Percentiles rank a stretch among this genome's conserved stretches.
Conservation (phyloP, 2,888 invertebrate species). For the Endomychus coccineus region DNA sequence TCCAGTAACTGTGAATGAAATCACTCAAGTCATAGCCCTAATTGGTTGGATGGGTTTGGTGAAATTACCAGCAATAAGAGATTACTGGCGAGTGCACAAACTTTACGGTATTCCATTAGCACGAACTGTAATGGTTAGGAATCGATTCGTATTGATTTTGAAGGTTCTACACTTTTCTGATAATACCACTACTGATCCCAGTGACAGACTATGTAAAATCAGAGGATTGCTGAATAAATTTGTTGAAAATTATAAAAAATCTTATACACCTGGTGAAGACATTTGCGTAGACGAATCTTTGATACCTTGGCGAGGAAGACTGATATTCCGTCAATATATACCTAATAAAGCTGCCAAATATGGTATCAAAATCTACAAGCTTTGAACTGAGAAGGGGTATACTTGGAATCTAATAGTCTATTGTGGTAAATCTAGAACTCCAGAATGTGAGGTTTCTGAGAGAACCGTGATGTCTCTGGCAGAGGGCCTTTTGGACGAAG, state of each 20-base stretch:
- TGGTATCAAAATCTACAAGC: conserved; percentile 16
- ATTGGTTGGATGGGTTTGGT: too few relatives aligned
- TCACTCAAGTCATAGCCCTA: too few relatives aligned
- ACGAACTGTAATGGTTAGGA: too few relatives aligned
- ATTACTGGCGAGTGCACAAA: too few relatives aligned
- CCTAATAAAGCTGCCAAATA: conserved; percentile 15
- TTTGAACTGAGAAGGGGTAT: conserved; percentile 12
- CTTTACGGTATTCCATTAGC: too few relatives aligned
- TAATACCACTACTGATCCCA: too few relatives aligned
- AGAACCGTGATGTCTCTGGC: conserved; percentile 13
- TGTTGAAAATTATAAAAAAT: conserved; percentile 15
- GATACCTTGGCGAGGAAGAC: conserved; percentile 17
- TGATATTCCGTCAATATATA: conserved; percentile 14
- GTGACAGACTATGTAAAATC: too few relatives aligned
- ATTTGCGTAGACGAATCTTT: conserved; percentile 23
- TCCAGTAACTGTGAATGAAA: too few relatives aligned
- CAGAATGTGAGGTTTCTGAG: conserved; percentile 4
- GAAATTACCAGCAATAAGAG: too few relatives aligned
- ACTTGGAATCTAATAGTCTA: conserved; percentile 15
- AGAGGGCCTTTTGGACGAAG: conserved; percentile 17
- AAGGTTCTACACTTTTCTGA: too few relatives aligned
- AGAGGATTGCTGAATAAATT: too few relatives aligned
- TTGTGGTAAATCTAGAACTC: conserved; percentile 9
- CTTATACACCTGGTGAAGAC: conserved; percentile 18
- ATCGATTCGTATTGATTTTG: too few relatives aligned